Conservation (phyloP, 2,113 vertebrate species). For the Amphiprion percula region DNA sequence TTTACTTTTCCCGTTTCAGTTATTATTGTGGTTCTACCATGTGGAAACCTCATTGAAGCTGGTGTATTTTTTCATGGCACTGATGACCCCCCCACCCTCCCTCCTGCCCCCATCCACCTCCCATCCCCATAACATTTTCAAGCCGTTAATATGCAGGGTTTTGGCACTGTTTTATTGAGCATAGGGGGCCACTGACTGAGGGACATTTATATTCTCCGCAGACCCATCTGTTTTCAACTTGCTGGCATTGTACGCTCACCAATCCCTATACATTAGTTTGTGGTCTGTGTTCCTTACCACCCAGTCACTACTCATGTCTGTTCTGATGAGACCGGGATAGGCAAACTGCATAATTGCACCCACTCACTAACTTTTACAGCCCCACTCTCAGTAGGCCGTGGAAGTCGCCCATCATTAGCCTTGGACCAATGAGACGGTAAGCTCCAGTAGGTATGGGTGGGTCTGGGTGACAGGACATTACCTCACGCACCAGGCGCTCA, state of each 20-base stretch:
- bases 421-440: constrained; percentile 61
- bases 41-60: constrained; percentile 73
- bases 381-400: constrained; percentile 56
- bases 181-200: constrained; percentile 54
- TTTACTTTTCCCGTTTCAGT: constrained; percentile 74
- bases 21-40: constrained; percentile 72
- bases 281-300: constrained; percentile 55
- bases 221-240: constrained; percentile 69
- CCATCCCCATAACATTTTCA: constrained; percentile 57
- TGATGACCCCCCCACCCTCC: constrained; percentile 48
- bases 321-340: constrained; percentile 58
- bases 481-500: constrained; percentile 79
- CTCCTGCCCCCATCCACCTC: constrained; percentile 31
- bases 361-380: constrained; percentile 66
- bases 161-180: constrained; percentile 64
- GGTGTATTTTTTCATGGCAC: constrained; percentile 51
- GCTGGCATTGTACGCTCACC: constrained; percentile 33
- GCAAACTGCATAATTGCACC: constrained; percentile 69
- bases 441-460: constrained; percentile 70
- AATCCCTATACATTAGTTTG: constrained; percentile 61
- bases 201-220: constrained; percentile 65
- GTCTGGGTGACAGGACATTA: constrained; percentile 80
- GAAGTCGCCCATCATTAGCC: constrained; percentile 63
- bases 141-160: constrained; percentile 68
- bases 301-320: constrained; percentile 56